These are phyloP conservation scores for Nylanderia fulva DNA, from an alignment of 1,140 invertebrate genomes.

Conservation along the genomic window DNA sequence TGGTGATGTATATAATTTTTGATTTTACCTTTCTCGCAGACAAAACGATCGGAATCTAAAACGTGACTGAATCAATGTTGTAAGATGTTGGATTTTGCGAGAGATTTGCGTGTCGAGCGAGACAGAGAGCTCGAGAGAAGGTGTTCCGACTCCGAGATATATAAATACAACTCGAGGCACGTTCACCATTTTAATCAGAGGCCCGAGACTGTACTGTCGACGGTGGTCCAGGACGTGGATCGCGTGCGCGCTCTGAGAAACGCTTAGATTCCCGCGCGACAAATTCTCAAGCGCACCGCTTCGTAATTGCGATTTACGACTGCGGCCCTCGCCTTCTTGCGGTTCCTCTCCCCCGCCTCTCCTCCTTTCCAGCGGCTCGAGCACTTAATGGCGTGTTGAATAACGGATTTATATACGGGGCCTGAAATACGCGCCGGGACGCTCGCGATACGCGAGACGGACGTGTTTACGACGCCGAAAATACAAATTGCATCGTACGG, in stretches of 20 bases:
- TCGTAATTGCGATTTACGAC: slow-evolving; percentile 86
- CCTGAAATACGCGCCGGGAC: slow-evolving; percentile 79
- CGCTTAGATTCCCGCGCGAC: slow-evolving; percentile 84
- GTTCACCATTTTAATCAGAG: slow-evolving; percentile 40
- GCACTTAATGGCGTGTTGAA: slow-evolving; percentile 85
- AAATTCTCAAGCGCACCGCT: slow-evolving; percentile 84
- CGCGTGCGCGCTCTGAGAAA: slow-evolving; percentile 67
- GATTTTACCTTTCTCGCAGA: neutral
- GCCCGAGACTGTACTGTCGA: slow-evolving; percentile 66
- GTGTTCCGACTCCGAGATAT: slow-evolving; percentile 10
- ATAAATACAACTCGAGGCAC: neutral
- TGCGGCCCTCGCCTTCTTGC: slow-evolving; percentile 60
- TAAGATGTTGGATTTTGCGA: neutral
- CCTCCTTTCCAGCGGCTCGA: slow-evolving; percentile 76
- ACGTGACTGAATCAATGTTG: neutral
- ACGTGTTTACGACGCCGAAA: slow-evolving; percentile 83
- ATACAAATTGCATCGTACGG: slow-evolving; percentile 78
- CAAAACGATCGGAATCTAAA: neutral
- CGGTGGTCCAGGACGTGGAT: slow-evolving; percentile 73
- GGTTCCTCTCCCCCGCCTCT: neutral
- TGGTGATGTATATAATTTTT: neutral
- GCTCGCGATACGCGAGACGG: slow-evolving; percentile 73
- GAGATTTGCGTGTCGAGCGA: slow-evolving; percentile 23
- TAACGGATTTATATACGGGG: slow-evolving; percentile 85
- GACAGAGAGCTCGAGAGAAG: neutral